Conservation (phyloP, 2,797 vertebrate species). For the Eremophila alpestris region DNA sequence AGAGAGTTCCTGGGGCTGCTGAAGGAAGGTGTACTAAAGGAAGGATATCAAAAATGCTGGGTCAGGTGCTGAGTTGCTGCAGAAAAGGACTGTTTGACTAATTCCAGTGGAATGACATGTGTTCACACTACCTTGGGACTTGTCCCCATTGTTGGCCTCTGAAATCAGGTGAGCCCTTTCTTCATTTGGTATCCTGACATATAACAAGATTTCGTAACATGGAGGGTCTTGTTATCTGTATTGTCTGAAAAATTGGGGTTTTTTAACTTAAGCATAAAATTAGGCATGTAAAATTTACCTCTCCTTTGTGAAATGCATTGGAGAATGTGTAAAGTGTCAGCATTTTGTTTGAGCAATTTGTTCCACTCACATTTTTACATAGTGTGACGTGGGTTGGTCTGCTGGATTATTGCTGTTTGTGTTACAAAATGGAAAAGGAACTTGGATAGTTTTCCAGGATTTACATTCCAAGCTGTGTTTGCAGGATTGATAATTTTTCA, state of each 20-base stretch:
- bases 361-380: background rate
- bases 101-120: background rate
- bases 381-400: background rate
- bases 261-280: background rate
- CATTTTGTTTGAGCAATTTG: background rate
- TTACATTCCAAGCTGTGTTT: background rate
- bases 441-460: background rate
- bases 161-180: background rate
- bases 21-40: background rate
- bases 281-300: fast-evolving
- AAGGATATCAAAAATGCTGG: background rate
- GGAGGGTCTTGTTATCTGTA: background rate
- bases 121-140: background rate
- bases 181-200: background rate
- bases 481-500: background rate
- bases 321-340: background rate
- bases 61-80: background rate
- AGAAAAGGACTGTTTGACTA: background rate
- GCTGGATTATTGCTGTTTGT: background rate
- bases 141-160: background rate
- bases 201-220: background rate
- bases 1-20: background rate
- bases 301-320: background rate
- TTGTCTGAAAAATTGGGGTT: background rate
- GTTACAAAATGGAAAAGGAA: background rate